Base-by-base conservation (phyloP, 1,140 invertebrate species). In the Scylla paramamosain region DNA sequence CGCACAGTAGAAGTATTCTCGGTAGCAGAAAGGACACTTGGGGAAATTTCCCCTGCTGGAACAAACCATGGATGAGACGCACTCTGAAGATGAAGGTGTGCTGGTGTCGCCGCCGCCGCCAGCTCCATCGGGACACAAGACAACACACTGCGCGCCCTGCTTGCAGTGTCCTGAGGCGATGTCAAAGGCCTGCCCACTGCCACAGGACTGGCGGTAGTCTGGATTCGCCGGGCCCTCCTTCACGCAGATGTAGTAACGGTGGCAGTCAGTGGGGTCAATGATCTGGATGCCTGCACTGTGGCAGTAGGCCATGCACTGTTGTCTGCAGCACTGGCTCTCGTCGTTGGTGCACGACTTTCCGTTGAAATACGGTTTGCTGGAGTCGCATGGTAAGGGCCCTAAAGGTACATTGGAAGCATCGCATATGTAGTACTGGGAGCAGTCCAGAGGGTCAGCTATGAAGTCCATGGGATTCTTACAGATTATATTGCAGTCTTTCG, bases 241-340 rank as follows among this genome's bases (percentile, higher is more conserved):
- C 48, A 31, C 14, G n/a, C 93, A 94, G 2, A 91, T 91, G 93
- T 94, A 94, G 88, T 46, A 94, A 4, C 84, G 90, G 39, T 16
- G 32, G 59, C 93, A 94, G 93, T 94, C 67, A 4, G 0, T 83
- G n/a, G 93, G 93, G 88, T 91, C 59, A 10, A 77, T 39, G n/a
- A 67, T 29, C 67, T 91, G 88, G 1, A 88, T 59, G 0, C 20
- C 16, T n/a, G 46, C 93, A 8, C 87, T 16, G 10, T 91, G 29
- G 32, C 93, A 94, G 29, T 20, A 45, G 14, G 93, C 67, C 20
- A 8, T 28, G 28, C 87, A 46, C 10, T 0, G 29, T 20, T 29
- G 39, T 46, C 20, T 28, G 20, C 87, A 89, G 39, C 87, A 89
- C 0, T 29, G 25, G 7, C 31, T 29, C 39, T 39, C 39, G 39